Evolutionary conservation across 1,140 invertebrate genomes (phyloP).

Genomic region (Lasaia peninsularis): DNA sequence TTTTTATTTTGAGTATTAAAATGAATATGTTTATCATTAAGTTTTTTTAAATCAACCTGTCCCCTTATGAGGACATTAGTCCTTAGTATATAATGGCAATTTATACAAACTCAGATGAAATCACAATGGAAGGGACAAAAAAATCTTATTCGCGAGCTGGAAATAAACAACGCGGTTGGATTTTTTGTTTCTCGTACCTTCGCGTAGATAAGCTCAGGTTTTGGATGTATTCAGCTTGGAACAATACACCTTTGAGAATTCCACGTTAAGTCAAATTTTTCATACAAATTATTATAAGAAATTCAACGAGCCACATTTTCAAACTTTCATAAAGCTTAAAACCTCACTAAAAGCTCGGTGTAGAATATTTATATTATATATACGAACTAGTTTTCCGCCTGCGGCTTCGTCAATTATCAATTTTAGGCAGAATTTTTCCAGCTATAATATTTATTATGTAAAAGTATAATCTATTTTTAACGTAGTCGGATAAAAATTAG

Average conservation of each 20-base stretch:
- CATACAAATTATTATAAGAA: not conserved
- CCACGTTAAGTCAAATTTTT: not conserved
- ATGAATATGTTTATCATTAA: no score
- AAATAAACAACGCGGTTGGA: conserved; percentile 50
- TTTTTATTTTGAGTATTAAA: no score
- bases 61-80: not conserved
- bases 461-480: no score
- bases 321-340: no score
- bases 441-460: no score
- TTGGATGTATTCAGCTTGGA: conserved; percentile 20
- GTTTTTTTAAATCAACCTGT: not conserved
- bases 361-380: no score
- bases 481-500: no score
- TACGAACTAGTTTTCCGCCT: no score
- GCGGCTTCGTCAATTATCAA: no score
- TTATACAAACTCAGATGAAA: conserved; percentile 63
- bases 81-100: not conserved
- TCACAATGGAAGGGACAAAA: conserved; percentile 53
- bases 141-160: conserved; percentile 45
- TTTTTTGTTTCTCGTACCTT: conserved; percentile 46
- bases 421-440: no score
- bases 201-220: conserved; percentile 36
- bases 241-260: conserved; percentile 14
- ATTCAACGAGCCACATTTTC: not conserved
- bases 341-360: no score